These are phyloP conservation scores for Eupeodes luniger DNA, from an alignment of 2,888 invertebrate species.

Conservation along the genomic window DNA sequence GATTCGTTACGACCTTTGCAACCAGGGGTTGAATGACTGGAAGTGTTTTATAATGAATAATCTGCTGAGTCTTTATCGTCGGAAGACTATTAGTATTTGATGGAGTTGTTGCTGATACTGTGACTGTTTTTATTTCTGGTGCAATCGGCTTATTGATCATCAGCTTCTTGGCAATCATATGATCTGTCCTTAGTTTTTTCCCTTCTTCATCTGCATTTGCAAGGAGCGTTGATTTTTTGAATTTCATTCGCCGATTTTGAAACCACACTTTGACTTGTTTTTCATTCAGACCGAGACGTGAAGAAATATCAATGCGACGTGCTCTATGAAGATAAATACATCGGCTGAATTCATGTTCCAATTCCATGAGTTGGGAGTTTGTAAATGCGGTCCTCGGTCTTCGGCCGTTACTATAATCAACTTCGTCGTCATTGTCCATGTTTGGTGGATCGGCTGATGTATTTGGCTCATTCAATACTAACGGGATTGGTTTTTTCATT, in stretches of 20 bases:
- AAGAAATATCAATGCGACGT: conserved; percentile 97
- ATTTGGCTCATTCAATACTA: background rate
- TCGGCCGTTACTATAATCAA: background rate
- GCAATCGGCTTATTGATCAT: background rate
- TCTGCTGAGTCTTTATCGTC: background rate
- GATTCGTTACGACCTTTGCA: background rate
- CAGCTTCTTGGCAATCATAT: background rate
- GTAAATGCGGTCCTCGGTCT: conserved; percentile 93
- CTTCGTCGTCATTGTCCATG: background rate
- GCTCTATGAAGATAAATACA: conserved; percentile 96
- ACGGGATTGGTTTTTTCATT: background rate
- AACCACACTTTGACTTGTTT: conserved; percentile 95
- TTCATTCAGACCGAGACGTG: conserved; percentile 94
- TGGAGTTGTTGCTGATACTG: background rate
- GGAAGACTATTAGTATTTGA: background rate
- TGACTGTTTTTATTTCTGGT: too few species aligned
- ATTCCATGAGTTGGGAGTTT: conserved; percentile 95
- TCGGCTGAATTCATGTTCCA: conserved; percentile 98
- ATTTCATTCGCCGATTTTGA: conserved; percentile 92
- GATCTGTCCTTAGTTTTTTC: background rate
- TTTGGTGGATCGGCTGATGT: background rate
- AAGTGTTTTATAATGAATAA: background rate
- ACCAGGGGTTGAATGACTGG: background rate
- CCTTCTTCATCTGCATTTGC: background rate
- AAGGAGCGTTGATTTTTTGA: conserved; percentile 84